Evolutionary conservation across 2,888 invertebrate species (phyloP).

Genomic region (Epicampocera succincta): DNA sequence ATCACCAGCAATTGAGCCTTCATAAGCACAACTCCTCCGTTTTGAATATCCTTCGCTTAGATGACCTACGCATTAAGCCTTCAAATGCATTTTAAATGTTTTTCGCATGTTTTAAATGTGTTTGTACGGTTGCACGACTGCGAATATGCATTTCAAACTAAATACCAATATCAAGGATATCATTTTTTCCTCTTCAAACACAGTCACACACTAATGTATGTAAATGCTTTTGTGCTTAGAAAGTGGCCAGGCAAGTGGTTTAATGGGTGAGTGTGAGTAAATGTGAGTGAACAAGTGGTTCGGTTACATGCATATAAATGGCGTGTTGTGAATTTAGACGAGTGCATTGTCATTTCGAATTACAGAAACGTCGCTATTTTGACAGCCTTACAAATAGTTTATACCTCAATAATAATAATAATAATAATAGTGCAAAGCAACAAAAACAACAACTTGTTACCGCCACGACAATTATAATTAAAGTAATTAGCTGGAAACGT

Average conservation of each 20-base stretch:
- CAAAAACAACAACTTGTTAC: slow-evolving; percentile 1
- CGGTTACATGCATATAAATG: not conserved
- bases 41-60: slow-evolving; percentile 43
- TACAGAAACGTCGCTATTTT: slow-evolving; percentile 51
- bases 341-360: slow-evolving; percentile 42
- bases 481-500: slow-evolving; percentile 54
- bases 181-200: not conserved
- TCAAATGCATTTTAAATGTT: slow-evolving; percentile 17
- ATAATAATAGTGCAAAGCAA: not conserved
- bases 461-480: slow-evolving; percentile 47
- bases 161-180: slow-evolving; percentile 62
- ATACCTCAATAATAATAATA: not conserved
- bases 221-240: slow-evolving; percentile 33
- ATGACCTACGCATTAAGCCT: slow-evolving; percentile 52
- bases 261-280: not conserved
- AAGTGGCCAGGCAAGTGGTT: too few species aligned
- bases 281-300: not conserved
- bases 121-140: not conserved
- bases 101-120: not conserved
- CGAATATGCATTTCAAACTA: slow-evolving; percentile 26
- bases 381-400: slow-evolving; percentile 34
- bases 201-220: slow-evolving; percentile 28
- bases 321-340: slow-evolving; percentile 21
- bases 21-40: slow-evolving; percentile 17
- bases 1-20: slow-evolving; percentile 10